These are phyloP conservation scores for Erynnis tages DNA, from an alignment of 2,888 invertebrate genomes.

Conservation along the genomic window DNA sequence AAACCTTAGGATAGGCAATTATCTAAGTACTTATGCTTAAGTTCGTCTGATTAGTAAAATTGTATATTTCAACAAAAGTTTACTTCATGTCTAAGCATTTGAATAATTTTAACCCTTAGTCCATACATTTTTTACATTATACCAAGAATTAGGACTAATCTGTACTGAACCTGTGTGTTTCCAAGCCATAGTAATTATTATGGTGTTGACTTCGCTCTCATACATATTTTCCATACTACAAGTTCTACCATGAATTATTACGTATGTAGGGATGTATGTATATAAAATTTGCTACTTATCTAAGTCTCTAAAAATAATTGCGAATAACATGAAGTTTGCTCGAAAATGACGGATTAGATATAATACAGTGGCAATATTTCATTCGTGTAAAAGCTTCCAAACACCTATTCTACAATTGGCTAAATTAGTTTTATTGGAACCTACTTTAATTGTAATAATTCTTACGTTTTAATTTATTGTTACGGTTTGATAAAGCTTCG, in stretches of 20 bases:
- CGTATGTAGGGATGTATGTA: conserved; percentile 33
- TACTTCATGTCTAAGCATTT: too few species aligned
- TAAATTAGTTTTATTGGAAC: conserved; percentile 50
- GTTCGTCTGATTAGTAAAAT: too few species aligned
- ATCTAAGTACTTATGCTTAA: too few species aligned
- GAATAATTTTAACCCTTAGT: too few species aligned
- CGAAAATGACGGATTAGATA: conserved; percentile 60
- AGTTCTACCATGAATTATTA: conserved; percentile 16
- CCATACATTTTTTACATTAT: too few species aligned
- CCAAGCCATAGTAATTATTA: conserved; percentile 9
- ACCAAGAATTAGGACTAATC: too few species aligned
- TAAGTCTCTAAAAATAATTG: conserved; percentile 51
- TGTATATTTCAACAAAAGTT: too few species aligned
- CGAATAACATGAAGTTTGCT: conserved; percentile 61
- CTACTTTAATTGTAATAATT: conserved; percentile 48
- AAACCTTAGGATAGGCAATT: too few species aligned
- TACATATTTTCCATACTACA: conserved; percentile 9
- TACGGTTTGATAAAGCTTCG: conserved; percentile 70
- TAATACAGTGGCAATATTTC: conserved; percentile 67
- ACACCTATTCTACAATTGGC: conserved; percentile 69
- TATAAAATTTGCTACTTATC: conserved; percentile 73
- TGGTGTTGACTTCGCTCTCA: neutral
- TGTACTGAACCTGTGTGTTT: conserved; percentile 18
- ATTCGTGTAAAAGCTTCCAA: conserved; percentile 79
- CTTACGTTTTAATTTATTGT: conserved; percentile 75